Evolutionary conservation across 1,140 invertebrate species (phyloP), one percentile per base, ranked within the genome.

Genomic region (Panulirus ornatus): DNA sequence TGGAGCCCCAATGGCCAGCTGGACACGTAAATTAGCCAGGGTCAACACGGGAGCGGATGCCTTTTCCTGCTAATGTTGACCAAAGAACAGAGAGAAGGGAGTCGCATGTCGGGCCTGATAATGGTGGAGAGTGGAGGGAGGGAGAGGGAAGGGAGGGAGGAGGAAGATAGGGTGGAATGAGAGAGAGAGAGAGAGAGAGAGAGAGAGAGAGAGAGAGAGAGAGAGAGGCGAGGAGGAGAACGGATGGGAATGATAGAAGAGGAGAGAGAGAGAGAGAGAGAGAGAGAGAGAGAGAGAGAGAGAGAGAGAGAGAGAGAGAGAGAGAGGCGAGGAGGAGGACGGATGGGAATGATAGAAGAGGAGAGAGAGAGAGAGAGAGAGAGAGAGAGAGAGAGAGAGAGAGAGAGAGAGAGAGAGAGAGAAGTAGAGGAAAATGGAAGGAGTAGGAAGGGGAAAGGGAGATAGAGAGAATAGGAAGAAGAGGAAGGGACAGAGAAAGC

Each of bases 291-390:
- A 27, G 78, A 81, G 40, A 81, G 78, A 47, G 40, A 54, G 40
- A 54, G 40, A 81, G 76, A 79, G 38, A 51, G 76, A 47, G 38
- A 47, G 76, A 79, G 44, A 22, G 51, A 51, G 44, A n/a, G n/a
- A n/a, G n/a, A n/a, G n/a, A n/a, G n/a, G n/a, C n/a, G n/a, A n/a
- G n/a, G n/a, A n/a, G n/a, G 2, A 11, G 22, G 1, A 79, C 19
- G 2, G 34, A 16, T 0, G 38, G 38, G 27, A n/a, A 30, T n/a
- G 47, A 2, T 44, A 58, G 78, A 54, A 0, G 51, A 44, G 42
- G 1, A 36, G 47, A 51, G 27, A 81, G 42, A 51, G 19, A 51
- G 76, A 30, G 42, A 81, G 42, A 9, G 14, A 30, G 42, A 51
- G 27, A 81, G 42, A 51, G 19, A 51, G 42, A 47, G 42, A 27